Evolutionary conservation across 2,888 invertebrate genomes (phyloP), one percentile per base, ranked within the genome.

Genomic region (Clusia tigrina): DNA sequence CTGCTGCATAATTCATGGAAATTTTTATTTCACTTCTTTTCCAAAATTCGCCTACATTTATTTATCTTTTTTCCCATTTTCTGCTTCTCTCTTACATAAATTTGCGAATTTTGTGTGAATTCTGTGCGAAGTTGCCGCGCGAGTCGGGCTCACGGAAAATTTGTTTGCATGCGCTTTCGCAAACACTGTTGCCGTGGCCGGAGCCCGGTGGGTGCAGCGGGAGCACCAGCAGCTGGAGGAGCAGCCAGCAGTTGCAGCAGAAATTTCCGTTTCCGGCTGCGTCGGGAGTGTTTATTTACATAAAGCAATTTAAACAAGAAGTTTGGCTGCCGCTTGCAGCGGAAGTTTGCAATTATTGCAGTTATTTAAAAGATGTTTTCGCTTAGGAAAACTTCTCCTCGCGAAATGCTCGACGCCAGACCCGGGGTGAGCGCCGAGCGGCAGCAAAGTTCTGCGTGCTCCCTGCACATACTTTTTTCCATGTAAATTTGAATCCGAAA

Each of bases 171-270:
- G 52, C 58, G 32, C 48, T 55, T 51, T 24, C 32, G 51, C 58
- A 32, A 12, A 32, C 5, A 32, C 32, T 32, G 5, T 5, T 32
- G 42, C 42, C n/a, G n/a, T n/a, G n/a, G n/a, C n/a, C n/a, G n/a
- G n/a, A 42, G n/a, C 9, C 46, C 48, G 42, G 22, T 52, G 51
- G 32, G 32, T 51, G 54, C 54, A 37, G 32, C 32, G n/a, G n/a
- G 17, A 9, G 17, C 26, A 37, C 32, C 37, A 56, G 59, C 66
- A 62, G 67, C 63, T 70, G 63, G 64, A 60, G 32, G 32, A 10
- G 42, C n/a, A 17, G n/a, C n/a, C 18, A 12, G 25, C 37, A 26
- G n/a, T 32, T 9, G 24, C 38, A 56, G 23, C 38, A 61, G n/a
- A n/a, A n/a, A 51, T 66, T 38, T 26, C 18, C 23, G 55, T 20